phyloP scores from a whole-genome alignment of 2,888 invertebrate genomes.

The Halocaridina rubra region DNA sequence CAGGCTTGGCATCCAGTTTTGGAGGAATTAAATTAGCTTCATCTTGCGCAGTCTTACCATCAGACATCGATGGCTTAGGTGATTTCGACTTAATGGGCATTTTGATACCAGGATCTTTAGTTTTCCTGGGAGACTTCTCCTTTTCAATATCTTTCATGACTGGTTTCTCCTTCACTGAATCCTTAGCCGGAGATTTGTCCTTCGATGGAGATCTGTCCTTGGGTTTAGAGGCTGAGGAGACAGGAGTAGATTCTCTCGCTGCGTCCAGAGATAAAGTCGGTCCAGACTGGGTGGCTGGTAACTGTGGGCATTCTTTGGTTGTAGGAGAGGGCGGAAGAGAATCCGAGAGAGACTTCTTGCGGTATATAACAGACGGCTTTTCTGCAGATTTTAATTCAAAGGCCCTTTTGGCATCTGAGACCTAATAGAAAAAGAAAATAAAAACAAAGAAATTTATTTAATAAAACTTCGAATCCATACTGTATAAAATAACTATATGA shows the following conservation, averaged over 20 bases:
- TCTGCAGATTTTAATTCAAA: conserved; percentile 55
- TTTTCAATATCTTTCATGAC: conserved; percentile 17
- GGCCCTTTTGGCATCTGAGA: conserved; percentile 61
- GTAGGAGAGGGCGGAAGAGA: conserved; percentile 45
- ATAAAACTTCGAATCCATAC: no score
- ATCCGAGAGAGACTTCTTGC: conserved; percentile 43
- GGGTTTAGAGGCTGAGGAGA: background rate
- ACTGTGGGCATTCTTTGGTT: conserved; percentile 23
- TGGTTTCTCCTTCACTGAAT: background rate
- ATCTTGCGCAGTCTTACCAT: background rate
- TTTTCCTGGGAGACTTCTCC: conserved; percentile 27
- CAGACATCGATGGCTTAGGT: background rate
- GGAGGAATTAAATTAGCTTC: background rate
- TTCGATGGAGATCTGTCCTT: conserved; percentile 35
- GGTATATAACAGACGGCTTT: conserved; percentile 22
- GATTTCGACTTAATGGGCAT: background rate
- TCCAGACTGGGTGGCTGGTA: conserved; percentile 34
- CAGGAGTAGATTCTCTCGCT: conserved; percentile 1
- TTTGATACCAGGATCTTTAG: background rate
- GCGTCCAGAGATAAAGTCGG: conserved; percentile 7
- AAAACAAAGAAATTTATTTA: no score
- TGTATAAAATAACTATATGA: no score
- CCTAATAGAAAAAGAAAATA: no score
- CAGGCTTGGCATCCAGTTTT: background rate
- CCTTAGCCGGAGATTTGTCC: conserved; percentile 30